Evolutionary conservation across 2,888 invertebrate genomes (phyloP).

Genomic region (Patella depressa): DNA sequence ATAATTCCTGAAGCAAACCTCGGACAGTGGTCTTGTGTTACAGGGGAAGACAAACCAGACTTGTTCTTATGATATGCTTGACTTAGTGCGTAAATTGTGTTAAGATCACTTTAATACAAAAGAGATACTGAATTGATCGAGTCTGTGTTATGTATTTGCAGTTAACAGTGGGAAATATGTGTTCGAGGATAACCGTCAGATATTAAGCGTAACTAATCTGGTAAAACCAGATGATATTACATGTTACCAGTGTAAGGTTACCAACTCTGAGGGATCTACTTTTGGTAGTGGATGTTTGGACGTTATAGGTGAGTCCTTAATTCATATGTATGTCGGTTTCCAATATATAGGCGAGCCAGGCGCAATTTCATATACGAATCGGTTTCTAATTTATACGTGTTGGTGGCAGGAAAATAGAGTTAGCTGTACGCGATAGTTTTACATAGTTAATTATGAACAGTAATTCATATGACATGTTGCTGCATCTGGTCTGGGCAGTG

Average conservation of each 20-base stretch:
- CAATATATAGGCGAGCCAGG: no score
- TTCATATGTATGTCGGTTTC: neutral
- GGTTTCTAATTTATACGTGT: neutral
- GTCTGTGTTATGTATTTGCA: neutral
- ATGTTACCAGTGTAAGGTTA: slow-evolving; percentile 13
- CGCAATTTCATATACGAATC: no score
- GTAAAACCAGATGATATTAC: slow-evolving; percentile 10
- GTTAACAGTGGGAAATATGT: neutral
- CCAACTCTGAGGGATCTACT: slow-evolving; percentile 6
- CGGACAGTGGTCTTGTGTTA: no score
- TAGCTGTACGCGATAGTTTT: neutral
- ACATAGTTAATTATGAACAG: neutral
- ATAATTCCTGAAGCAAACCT: no score
- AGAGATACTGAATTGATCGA: no score
- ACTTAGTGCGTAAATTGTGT: no score
- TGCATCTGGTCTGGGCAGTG: no score
- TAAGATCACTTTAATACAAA: no score
- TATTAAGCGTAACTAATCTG: slow-evolving; percentile 2
- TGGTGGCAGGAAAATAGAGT: neutral
- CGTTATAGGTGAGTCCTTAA: slow-evolving; percentile 12
- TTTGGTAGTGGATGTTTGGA: slow-evolving; percentile 17
- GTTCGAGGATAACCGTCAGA: neutral
- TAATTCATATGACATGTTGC: neutral
- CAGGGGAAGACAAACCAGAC: no score
- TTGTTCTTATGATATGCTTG: no score